These are phyloP conservation scores for Danio aesculapii DNA, from an alignment of 2,797 vertebrate genomes.

Conservation along the genomic window DNA sequence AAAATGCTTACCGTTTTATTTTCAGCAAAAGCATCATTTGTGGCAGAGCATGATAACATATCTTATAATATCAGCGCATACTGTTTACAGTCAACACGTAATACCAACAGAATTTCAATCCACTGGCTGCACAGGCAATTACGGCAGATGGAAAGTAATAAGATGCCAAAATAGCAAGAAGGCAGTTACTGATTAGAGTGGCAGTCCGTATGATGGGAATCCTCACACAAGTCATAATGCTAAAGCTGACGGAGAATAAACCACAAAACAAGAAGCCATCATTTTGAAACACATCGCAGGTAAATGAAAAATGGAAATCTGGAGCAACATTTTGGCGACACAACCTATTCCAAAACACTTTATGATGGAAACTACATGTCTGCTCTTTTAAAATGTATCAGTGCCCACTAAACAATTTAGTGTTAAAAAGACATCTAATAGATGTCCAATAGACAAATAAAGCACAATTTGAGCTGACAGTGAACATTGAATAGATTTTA, in stretches of 20 bases:
- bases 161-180: slow-evolving; percentile 15
- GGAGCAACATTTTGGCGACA: background rate
- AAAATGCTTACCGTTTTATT: background rate
- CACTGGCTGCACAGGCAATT: slow-evolving; percentile 33
- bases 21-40: background rate
- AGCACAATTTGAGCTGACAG: no score
- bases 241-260: background rate
- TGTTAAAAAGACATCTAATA: no score
- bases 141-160: slow-evolving; percentile 37
- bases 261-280: slow-evolving; percentile 15
- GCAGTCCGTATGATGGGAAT: slow-evolving; percentile 22
- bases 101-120: slow-evolving; percentile 20
- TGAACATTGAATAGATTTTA: no score
- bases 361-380: background rate
- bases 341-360: background rate
- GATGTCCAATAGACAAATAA: no score
- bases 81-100: slow-evolving; percentile 16
- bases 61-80: background rate
- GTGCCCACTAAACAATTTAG: no score
- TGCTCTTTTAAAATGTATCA: background rate
- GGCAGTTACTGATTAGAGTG: slow-evolving; percentile 14
- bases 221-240: slow-evolving; percentile 17
- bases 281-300: background rate
- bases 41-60: background rate
- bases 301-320: slow-evolving; percentile 33